These are phyloP conservation scores for Poecilia wingei DNA, from an alignment of 2,797 vertebrate genomes.

Conservation along the genomic window DNA sequence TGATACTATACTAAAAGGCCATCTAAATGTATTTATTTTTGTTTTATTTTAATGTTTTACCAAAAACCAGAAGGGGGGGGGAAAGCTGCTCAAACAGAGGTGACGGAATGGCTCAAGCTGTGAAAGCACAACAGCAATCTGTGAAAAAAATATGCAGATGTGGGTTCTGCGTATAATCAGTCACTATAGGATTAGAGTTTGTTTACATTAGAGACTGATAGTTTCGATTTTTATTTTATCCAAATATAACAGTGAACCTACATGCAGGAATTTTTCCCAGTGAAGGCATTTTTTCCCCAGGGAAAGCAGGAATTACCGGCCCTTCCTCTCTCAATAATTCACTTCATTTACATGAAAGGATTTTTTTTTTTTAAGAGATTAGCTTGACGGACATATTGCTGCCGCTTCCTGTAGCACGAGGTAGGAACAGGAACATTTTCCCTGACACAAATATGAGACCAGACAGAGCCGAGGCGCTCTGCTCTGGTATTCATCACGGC, in stretches of 20 bases:
- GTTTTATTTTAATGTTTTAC: too few species aligned
- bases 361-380: background rate
- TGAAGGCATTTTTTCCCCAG: background rate
- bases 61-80: background rate
- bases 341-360: background rate
- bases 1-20: background rate
- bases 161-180: background rate
- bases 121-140: background rate
- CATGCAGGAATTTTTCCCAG: background rate
- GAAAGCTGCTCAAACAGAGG: background rate
- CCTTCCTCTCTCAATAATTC: background rate
- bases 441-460: background rate
- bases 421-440: constrained; percentile 4
- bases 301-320: background rate
- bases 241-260: background rate
- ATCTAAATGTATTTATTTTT: too few species aligned
- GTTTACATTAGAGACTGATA: background rate
- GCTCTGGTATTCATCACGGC: constrained; percentile 5
- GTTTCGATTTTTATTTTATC: background rate
- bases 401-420: constrained; percentile 24
- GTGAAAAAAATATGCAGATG: background rate
- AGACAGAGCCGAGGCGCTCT: background rate
- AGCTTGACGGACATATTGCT: background rate
- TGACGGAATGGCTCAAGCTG: too few species aligned
- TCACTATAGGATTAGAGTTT: background rate